These are phyloP conservation scores for Dicyrtomina minuta DNA, from an alignment of 2,888 invertebrate genomes.

Conservation along the genomic window DNA sequence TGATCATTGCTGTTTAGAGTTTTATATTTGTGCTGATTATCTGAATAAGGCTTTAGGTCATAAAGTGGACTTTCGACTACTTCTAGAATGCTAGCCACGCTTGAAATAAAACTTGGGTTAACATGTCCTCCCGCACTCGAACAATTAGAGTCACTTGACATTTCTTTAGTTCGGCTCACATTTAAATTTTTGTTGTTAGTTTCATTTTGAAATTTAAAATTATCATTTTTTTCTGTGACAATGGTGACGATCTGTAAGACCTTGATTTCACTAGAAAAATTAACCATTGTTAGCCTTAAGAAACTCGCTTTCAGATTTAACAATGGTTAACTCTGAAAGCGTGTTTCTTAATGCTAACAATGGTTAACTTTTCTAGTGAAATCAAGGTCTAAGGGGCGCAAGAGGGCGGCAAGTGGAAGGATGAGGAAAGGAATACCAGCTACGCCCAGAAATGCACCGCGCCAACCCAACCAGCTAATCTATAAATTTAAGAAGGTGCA, in stretches of 20 bases:
- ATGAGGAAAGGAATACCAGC: slow-evolving; percentile 76
- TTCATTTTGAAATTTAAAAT: not conserved
- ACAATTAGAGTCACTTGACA: too few relatives aligned
- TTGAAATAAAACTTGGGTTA: not conserved
- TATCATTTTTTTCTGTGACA: too few relatives aligned
- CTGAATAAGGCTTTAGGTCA: too few relatives aligned
- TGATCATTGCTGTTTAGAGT: too few relatives aligned
- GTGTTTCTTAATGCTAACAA: slow-evolving; percentile 47
- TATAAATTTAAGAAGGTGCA: slow-evolving; percentile 6
- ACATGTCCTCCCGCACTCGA: not conserved
- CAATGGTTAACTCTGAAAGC: too few relatives aligned
- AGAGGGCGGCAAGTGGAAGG: slow-evolving; percentile 54
- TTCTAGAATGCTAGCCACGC: not conserved
- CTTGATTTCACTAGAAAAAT: not conserved
- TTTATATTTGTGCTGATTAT: too few relatives aligned
- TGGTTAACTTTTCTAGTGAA: too few relatives aligned
- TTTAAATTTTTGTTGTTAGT: not conserved
- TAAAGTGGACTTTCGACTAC: not conserved
- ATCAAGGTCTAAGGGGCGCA: too few relatives aligned
- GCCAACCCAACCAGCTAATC: slow-evolving; percentile 76
- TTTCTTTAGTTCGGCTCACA: too few relatives aligned
- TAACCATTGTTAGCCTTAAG: not conserved
- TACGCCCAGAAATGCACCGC: slow-evolving; percentile 81
- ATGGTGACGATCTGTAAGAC: not conserved
- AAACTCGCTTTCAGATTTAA: slow-evolving; percentile 29